Evolutionary conservation across 1,140 invertebrate species (phyloP).

Genomic region (Drosophila gunungcola): DNA sequence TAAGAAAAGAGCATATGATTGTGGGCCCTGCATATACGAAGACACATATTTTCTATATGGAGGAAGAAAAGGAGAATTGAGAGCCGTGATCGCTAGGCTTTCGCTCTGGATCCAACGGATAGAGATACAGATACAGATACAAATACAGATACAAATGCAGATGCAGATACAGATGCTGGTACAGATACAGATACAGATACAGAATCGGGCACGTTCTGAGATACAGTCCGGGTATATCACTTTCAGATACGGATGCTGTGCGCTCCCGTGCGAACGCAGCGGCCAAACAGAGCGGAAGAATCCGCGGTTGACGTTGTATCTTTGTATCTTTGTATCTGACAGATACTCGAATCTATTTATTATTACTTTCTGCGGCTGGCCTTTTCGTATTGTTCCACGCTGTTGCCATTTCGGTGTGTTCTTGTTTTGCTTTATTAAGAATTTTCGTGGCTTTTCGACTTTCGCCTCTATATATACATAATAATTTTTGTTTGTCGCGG

Average conservation of each 20-base stretch:
- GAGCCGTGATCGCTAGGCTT: background rate
- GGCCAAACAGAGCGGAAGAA: constrained; percentile 60
- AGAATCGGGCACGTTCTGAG: constrained; percentile 13
- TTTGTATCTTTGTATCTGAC: constrained; percentile 29
- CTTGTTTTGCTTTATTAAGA: constrained; percentile 37
- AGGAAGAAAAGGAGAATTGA: constrained; percentile 1
- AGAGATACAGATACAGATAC: constrained; percentile 3
- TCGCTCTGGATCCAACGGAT: constrained; percentile 21
- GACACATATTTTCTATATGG: constrained; percentile 6
- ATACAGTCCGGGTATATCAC: constrained; percentile 58
- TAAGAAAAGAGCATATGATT: constrained; percentile 1
- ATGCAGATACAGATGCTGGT: background rate
- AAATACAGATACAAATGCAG: constrained; percentile 6
- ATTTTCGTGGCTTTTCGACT: constrained; percentile 12
- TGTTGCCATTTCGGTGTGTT: constrained; percentile 25
- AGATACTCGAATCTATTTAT: constrained; percentile 35
- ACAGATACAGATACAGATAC: constrained; percentile 25
- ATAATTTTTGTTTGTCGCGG: constrained; percentile 22
- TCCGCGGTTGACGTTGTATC: constrained; percentile 26
- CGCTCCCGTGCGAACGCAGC: constrained; percentile 56
- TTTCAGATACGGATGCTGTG: constrained; percentile 73
- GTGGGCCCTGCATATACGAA: background rate
- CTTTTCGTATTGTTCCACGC: constrained; percentile 24
- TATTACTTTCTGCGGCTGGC: constrained; percentile 31
- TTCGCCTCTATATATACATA: constrained; percentile 4